A percentile compares a stretch with the other conserved stretches of the same genome.
Conservation (phyloP, 2,888 invertebrate species). For the Metallyticus violacea region DNA sequence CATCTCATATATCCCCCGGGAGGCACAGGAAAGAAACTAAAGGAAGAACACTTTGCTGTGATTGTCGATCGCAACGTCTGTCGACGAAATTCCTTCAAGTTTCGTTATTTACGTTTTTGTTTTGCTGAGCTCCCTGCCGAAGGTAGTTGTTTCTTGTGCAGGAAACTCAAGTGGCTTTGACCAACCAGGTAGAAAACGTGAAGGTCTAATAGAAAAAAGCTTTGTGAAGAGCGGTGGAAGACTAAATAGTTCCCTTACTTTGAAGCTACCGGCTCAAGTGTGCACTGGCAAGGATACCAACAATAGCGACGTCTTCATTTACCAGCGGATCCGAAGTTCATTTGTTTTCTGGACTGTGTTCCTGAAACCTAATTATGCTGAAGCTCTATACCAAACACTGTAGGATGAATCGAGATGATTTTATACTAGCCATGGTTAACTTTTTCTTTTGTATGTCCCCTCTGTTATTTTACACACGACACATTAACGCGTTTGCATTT, state of each 20-base stretch:
- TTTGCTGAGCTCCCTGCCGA: background rate
- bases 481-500: too few species aligned
- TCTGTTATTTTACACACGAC: too few species aligned
- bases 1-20: too few species aligned
- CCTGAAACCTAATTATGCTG: background rate
- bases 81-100: background rate
- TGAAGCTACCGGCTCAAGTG: background rate
- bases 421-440: too few species aligned
- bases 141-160: background rate
- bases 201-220: background rate
- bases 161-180: background rate
- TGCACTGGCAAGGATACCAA: too few species aligned
- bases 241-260: background rate
- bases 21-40: too few species aligned
- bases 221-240: background rate
- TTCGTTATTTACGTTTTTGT: background rate
- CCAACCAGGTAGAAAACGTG: background rate
- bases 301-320: background rate
- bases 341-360: background rate
- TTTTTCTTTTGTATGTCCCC: too few species aligned
- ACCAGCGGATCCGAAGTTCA: background rate
- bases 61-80: background rate
- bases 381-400: background rate
- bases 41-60: background rate
- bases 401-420: background rate